A percentile compares a stretch with the other conserved stretches of the same genome.
Conservation (phyloP, 2,888 invertebrate genomes). For the Dendrolimus houi region DNA sequence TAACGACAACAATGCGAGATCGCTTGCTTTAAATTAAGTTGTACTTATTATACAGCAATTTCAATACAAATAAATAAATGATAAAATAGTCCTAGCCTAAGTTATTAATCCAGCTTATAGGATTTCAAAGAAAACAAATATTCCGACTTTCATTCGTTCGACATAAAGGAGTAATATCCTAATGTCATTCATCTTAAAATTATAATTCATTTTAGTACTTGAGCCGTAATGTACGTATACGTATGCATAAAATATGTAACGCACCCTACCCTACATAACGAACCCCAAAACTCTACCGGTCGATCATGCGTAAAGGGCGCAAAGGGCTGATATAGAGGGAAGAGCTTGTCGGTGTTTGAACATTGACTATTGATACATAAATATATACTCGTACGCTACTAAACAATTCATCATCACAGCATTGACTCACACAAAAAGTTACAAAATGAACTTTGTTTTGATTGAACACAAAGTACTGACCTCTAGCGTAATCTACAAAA, state of each 20-base stretch:
- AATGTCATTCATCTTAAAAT: conserved; percentile 7
- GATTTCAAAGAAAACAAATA: too few relatives aligned
- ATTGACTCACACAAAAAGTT: conserved; percentile 2
- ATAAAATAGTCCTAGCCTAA: too few relatives aligned
- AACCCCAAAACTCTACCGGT: conserved; percentile 73
- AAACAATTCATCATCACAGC: conserved; percentile 5
- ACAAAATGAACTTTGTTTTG: conserved; percentile 10
- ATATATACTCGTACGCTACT: conserved; percentile 22
- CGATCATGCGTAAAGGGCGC: conserved; percentile 76
- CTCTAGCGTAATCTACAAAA: conserved; percentile 69
- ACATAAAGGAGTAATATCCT: too few relatives aligned
- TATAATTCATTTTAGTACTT: too few relatives aligned
- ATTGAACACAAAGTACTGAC: conserved; percentile 48
- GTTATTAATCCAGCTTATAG: too few relatives aligned
- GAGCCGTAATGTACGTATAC: neutral
- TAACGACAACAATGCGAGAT: too few relatives aligned
- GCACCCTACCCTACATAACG: conserved; percentile 59
- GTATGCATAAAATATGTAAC: conserved; percentile 18
- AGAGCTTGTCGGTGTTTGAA: conserved; percentile 68
- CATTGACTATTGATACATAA: conserved; percentile 37
- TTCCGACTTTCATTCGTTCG: too few relatives aligned
- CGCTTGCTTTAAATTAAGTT: too few relatives aligned
- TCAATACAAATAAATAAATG: too few relatives aligned
- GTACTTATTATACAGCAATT: too few relatives aligned
- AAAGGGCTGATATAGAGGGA: conserved; percentile 73